Evolutionary conservation across 2,113 vertebrate species (phyloP), one percentile per base, ranked within the genome.

Genomic region (Corythornis madagascariensis): DNA sequence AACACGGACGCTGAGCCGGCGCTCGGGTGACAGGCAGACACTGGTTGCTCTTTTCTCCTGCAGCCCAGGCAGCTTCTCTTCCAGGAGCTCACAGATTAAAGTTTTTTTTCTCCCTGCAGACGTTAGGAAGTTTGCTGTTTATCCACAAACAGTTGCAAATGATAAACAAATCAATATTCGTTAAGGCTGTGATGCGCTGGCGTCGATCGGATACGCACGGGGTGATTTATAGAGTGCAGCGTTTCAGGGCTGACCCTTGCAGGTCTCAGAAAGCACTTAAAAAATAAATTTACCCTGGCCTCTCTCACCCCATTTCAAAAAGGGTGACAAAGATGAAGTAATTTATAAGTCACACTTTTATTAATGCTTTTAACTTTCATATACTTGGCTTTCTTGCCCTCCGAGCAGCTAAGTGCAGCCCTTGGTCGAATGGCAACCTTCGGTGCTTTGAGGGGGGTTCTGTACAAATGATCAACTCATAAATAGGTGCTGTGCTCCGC

Each of bases 251-350:
- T 98, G 98, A 98, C 98, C 98, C 97, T 93, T 97, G 96, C 92
- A 83, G 98, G 98, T 97, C 98, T 98, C 97, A 96, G 97, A 98
- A 98, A 98, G 97, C 98, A 98, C 98, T 98, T 98, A 98, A 98
- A 98, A 98, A 98, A 98, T 98, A 98, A 98, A 98, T 98, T 98
- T 98, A 98, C 97, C 96, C 98, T 98, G 98, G 97, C 98, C 98
- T 98, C 97, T 97, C 96, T 98, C 97, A 98, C 98, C 98, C 98
- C 97, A 97, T 98, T 98, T 98, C 97, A 98, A 97, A 97, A 98
- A 97, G 97, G 98, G 98, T 98, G 98, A 98, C 98, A 98, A 98
- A 98, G 98, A 98, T 98, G 98, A 98, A 98, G 98, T 98, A 98
- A 98, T 98, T 98, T 98, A 98, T 98, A 98, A 98, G 98, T 98